Evolutionary conservation across 1,140 invertebrate genomes (phyloP), one percentile per base, ranked within the genome.

Genomic region (Ladona fulva): DNA sequence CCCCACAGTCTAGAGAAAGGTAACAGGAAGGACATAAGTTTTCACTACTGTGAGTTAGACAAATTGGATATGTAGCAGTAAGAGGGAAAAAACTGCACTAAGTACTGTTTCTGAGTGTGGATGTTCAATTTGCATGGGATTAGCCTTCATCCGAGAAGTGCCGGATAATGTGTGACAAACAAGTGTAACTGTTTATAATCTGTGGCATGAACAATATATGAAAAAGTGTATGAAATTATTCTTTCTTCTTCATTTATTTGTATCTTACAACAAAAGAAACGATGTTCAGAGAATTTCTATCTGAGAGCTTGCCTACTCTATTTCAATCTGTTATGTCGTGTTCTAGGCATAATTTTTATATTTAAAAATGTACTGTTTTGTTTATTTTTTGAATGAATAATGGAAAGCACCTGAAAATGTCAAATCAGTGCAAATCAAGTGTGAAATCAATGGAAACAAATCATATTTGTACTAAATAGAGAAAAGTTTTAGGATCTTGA

Each of bases 371-470:
- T 66, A 66, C 52, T 66, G 52, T 66, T 66, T 66, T 37, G 29
- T 37, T 37, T 37, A 37, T 37, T 37, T 52, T 66, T 66, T 66
- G 52, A 66, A 16, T 66, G 52, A 66, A 19, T 22, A 19, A 12
- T 66, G 14, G 52, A 66, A 66, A 66, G 52, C 52, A 66, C 52
- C 52, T 66, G 52, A 66, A 66, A 66, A 66, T 66, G 52, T 66
- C 52, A 66, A 66, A 66, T 66, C 52, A 66, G 52, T 66, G 52
- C 52, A 66, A 66, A 66, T 6, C 29, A 66, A 66, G 44, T 66
- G 52, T 19, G n/a, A 66, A 66, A 19, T 19, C 52, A 66, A 66
- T 66, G 52, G n/a, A 66, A 66, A 66, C 52, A 66, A 66, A 66
- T 66, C 52, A 66, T 66, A 66, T 66, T 66, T 66, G 52, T 66